A percentile compares a stretch with the other conserved stretches of the same genome.
These are phyloP conservation scores for Ciconia maguari DNA, from an alignment of 2,113 vertebrate species.

Conservation along the genomic window DNA sequence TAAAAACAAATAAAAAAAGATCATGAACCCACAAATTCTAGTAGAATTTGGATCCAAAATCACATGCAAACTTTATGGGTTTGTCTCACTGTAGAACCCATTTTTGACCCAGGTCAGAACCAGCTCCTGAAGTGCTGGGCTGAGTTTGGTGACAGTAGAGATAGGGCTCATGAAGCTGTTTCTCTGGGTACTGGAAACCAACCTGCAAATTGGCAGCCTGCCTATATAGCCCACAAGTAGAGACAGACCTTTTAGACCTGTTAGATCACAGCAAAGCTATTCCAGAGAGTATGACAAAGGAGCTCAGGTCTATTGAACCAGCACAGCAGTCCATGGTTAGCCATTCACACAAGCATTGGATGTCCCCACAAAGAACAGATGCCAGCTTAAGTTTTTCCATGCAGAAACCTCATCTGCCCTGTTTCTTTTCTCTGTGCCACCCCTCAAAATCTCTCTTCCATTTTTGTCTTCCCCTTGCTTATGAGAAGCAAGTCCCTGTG, in stretches of 20 bases:
- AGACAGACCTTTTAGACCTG: neutral
- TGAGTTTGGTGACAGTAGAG: neutral
- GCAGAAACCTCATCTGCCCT: neutral
- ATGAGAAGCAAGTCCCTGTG: neutral
- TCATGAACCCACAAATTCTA: neutral
- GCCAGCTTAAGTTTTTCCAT: neutral
- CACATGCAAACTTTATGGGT: neutral
- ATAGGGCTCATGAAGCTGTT: neutral
- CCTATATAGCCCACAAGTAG: too few relatives aligned
- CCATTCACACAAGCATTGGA: neutral
- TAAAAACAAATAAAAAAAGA: neutral
- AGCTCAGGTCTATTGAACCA: neutral
- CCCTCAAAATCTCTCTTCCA: neutral
- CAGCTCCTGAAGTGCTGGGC: neutral
- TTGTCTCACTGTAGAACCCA: neutral
- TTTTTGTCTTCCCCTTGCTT: neutral
- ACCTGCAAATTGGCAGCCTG: neutral
- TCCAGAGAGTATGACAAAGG: neutral
- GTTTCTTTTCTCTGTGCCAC: neutral
- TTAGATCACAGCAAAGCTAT: neutral
- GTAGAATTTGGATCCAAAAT: neutral
- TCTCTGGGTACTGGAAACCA: neutral
- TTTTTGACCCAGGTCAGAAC: neutral
- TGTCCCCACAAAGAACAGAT: neutral
- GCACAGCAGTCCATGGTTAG: fast-evolving